Evolutionary conservation across 1,140 invertebrate species (phyloP), one percentile per base, ranked within the genome.

Genomic region (Brachionus manjavacas): DNA sequence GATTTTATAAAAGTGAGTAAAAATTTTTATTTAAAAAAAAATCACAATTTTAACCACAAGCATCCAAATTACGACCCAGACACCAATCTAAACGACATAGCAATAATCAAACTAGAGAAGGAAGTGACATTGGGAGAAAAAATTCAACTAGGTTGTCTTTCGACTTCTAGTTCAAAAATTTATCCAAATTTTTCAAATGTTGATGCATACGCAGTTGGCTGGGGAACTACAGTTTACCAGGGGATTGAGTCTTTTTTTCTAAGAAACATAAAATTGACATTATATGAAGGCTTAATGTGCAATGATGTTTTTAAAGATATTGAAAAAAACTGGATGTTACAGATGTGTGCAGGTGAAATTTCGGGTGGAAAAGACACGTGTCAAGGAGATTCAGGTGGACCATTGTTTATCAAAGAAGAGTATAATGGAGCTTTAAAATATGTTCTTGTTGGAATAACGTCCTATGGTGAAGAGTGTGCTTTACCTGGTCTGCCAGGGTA

Each of bases 321-420:
- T n/a, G 12, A 16, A 49, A 72, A 83, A n/a, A 46, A 72, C 49
- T 83, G 81, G 81, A 83, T 41, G 43, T 9, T 1, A 25, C 81
- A 83, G 41, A 70, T 83, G 14, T 83, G 81, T 25, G 31, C 60
- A 20, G 81, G 81, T n/a, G 60, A 83, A 25, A 46, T 39, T 6
- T n/a, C n/a, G 14, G 81, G 64, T 14, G 81, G 52, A 23, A 49
- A 46, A 68, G 81, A 72, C 25, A 55, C 68, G n/a, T 83, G 81
- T 35, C 64, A 81, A 64, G 79, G 79, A 14, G 79, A 81, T n/a
- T 81, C 79, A 11, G 79, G 79, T 1, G 79, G 79, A 20, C 64
- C 79, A 14, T 20, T 81, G 12, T 81, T 64, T 64, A 55, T 81
- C 3, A 81, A 68, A 64, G 79, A 60, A 35, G 8, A 60, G 9